Base-by-base conservation (phyloP, 2,888 invertebrate species). In the Resseliella maxima region DNA sequence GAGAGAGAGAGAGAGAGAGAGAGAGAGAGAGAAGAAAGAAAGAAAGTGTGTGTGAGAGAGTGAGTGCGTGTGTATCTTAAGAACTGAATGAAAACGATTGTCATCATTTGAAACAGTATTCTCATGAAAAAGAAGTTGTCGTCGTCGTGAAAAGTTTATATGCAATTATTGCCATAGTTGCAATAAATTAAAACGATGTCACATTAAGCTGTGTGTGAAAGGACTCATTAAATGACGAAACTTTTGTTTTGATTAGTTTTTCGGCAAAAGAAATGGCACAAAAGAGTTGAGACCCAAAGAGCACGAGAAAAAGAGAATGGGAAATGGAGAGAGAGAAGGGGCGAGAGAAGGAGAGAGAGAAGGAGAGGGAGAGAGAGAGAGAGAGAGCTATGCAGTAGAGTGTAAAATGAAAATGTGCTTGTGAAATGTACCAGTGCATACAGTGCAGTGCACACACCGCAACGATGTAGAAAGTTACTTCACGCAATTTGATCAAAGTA, bases 151-250 rank as follows among this genome's bases (percentile, higher is more conserved):
- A 72, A 31, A 72, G 72, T 72, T 72, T 72, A 72, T 72, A 72
- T 72, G 72, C 31, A 72, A 72, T 72, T 72, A 72, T 72, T 72
- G n/a, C 72, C 72, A 72, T 72, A 72, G 72, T 72, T 72, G 72
- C 72, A 72, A 72, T 72, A 72, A 72, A 72, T 72, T 72, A 72
- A 72, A 72, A 72, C 72, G 72, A 72, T 72, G 72, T 72, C 72
- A 72, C 72, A 72, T 72, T 72, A 72, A 72, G 72, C 72, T 72
- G 72, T 72, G 31, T 72, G 72, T 31, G 72, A 72, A 72, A 72
- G 72, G 72, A 72, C 72, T 72, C 72, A 72, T 72, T 72, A 72
- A 72, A 72, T 72, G 72, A 72, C 31, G 72, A 72, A 72, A 72
- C 72, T 72, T 72, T 72, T 72, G 72, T 72, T 72, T 72, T 72